These are phyloP conservation scores for Lutraria lutraria DNA, from an alignment of 2,888 invertebrate species.

Conservation along the genomic window DNA sequence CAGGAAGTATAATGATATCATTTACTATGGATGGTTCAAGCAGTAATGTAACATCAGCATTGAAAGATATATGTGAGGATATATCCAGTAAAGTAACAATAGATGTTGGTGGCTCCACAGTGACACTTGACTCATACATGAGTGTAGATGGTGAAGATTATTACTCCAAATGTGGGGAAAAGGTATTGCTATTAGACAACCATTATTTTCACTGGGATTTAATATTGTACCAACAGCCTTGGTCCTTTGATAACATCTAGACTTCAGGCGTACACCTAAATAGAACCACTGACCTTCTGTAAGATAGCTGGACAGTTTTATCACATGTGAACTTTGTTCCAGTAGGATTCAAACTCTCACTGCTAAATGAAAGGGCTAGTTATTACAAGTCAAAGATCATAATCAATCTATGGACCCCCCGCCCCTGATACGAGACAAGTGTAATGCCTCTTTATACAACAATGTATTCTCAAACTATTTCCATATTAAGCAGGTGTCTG, in stretches of 20 bases:
- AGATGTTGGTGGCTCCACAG: constrained; percentile 44
- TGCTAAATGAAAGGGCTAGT: too few relatives aligned
- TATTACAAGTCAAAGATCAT: too few relatives aligned
- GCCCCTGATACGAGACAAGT: too few relatives aligned
- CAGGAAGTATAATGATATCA: constrained; percentile 63
- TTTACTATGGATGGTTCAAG: constrained; percentile 57
- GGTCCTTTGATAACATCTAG: not conserved
- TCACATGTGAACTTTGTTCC: too few relatives aligned
- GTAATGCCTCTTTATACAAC: too few relatives aligned
- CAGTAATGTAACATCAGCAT: constrained; percentile 35
- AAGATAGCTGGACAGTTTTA: not conserved
- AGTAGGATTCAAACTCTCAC: too few relatives aligned
- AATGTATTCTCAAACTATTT: too few relatives aligned
- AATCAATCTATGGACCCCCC: too few relatives aligned
- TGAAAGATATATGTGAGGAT: constrained; percentile 35
- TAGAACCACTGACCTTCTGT: not conserved
- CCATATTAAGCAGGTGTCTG: too few relatives aligned
- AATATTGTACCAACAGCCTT: not conserved
- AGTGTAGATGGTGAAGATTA: constrained; percentile 58
- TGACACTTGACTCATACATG: constrained; percentile 62
- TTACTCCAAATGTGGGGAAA: constrained; percentile 49
- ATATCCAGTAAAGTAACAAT: constrained; percentile 27
- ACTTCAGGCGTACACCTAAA: not conserved
- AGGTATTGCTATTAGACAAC: constrained; percentile 16
- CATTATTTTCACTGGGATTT: not conserved